Evolutionary conservation across 2,113 vertebrate species (phyloP).

Genomic region (Periophthalmodon schlosseri): DNA sequence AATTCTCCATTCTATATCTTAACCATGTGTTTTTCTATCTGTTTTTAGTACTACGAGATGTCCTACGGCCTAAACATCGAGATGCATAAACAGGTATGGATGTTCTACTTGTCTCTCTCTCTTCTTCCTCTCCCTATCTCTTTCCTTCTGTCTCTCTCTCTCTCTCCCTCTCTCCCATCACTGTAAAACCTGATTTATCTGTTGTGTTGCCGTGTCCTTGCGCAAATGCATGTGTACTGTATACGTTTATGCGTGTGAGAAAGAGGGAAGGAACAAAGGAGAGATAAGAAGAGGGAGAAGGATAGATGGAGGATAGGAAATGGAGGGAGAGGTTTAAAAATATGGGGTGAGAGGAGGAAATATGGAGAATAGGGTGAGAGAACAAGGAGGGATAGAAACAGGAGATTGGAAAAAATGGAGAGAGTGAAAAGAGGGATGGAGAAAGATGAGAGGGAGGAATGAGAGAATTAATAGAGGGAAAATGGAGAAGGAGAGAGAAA

Average conservation of each 20-base stretch:
- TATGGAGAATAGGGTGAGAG: too few relatives aligned
- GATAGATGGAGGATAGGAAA: too few relatives aligned
- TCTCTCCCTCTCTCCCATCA: background rate
- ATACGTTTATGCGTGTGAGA: conserved; percentile 22
- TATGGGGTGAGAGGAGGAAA: too few relatives aligned
- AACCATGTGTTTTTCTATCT: conserved; percentile 79
- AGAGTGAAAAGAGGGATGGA: too few relatives aligned
- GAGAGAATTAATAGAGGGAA: too few relatives aligned
- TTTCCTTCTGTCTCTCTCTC: too few relatives aligned
- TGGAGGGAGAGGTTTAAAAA: too few relatives aligned
- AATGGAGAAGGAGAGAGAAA: too few relatives aligned
- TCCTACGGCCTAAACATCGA: conserved; percentile 77
- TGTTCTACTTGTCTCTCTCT: background rate
- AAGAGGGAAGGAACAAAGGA: background rate
- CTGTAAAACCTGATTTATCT: conserved; percentile 48
- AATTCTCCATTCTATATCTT: conserved; percentile 49
- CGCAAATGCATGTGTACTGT: conserved; percentile 23
- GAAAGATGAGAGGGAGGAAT: too few relatives aligned
- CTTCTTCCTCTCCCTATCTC: background rate
- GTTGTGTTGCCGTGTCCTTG: conserved; percentile 44
- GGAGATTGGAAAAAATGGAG: too few relatives aligned
- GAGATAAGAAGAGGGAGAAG: background rate
- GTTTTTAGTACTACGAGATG: conserved; percentile 75
- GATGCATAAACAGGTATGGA: conserved; percentile 77
- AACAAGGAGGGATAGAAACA: too few relatives aligned